Conservation (phyloP, 2,113 vertebrate species). For the Odocoileus hemionus region DNA sequence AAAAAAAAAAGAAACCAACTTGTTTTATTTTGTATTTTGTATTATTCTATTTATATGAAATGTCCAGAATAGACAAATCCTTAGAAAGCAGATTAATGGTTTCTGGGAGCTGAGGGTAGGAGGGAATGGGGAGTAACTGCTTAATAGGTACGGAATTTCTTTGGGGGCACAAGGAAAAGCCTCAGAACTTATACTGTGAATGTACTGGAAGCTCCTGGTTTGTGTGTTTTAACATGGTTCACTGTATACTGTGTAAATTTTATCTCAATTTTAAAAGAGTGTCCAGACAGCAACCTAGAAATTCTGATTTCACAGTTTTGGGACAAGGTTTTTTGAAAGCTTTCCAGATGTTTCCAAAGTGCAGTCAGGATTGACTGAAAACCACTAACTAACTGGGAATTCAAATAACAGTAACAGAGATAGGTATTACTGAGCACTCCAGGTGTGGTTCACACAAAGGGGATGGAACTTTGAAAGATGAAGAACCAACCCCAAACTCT, state of each 20-base stretch:
- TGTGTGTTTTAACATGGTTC: background rate
- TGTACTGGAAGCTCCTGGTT: background rate
- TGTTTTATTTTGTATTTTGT: background rate
- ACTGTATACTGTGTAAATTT: background rate
- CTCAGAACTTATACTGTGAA: background rate
- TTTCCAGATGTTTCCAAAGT: background rate
- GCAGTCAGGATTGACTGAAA: background rate
- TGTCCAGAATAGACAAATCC: background rate
- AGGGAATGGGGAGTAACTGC: background rate
- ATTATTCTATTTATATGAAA: background rate
- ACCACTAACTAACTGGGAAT: background rate
- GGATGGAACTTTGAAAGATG: background rate
- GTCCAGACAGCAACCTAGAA: background rate
- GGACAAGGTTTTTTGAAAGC: background rate
- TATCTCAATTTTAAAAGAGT: background rate
- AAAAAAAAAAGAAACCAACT: background rate
- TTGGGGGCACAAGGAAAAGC: background rate
- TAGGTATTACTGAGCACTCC: background rate
- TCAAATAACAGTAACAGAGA: background rate
- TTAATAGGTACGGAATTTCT: background rate
- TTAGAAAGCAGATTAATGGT: background rate
- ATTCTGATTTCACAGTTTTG: background rate
- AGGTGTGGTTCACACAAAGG: background rate
- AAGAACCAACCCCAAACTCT: background rate
- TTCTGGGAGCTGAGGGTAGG: background rate